Evolutionary conservation across 1,140 invertebrate genomes (phyloP).

Genomic region (Prorops nasuta): DNA sequence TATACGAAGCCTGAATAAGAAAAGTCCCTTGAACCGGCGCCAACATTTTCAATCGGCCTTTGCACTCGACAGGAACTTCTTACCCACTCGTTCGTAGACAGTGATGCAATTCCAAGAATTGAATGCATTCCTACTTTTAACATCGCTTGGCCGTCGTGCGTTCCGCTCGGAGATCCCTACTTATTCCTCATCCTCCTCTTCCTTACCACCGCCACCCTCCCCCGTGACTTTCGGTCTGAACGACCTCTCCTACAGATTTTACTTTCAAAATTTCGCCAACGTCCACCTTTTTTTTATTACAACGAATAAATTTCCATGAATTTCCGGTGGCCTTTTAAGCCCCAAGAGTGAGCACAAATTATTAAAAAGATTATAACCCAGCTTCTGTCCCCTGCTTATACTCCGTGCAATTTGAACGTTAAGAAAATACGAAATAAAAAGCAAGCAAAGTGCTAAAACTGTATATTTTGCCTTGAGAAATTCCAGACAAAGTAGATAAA

Average conservation of each 20-base stretch:
- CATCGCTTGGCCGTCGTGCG: constrained; percentile 11
- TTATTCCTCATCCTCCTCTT: constrained; percentile 27
- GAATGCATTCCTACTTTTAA: constrained; percentile 39
- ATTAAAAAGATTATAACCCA: no score
- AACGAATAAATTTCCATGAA: no score
- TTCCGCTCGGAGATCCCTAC: constrained; percentile 12
- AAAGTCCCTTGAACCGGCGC: constrained; percentile 40
- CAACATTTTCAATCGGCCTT: constrained; percentile 49
- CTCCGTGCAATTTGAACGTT: no score
- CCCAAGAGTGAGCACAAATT: no score
- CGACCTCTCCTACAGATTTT: constrained; percentile 17
- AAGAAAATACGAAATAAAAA: no score
- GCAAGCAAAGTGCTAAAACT: no score
- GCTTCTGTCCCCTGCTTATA: no score
- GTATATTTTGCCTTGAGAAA: no score
- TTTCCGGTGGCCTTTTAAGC: no score
- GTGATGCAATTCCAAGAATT: constrained; percentile 38
- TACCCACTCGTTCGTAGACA: constrained; percentile 20
- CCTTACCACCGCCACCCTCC: constrained; percentile 11
- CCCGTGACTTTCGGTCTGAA: constrained; percentile 11
- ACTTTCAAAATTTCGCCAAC: constrained; percentile 25
- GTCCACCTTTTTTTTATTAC: no score
- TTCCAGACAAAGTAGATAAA: no score
- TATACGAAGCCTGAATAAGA: constrained; percentile 39
- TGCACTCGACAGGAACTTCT: constrained; percentile 30